phyloP scores from a whole-genome alignment of 2,888 invertebrate species.

The Limnephilus lunatus region DNA sequence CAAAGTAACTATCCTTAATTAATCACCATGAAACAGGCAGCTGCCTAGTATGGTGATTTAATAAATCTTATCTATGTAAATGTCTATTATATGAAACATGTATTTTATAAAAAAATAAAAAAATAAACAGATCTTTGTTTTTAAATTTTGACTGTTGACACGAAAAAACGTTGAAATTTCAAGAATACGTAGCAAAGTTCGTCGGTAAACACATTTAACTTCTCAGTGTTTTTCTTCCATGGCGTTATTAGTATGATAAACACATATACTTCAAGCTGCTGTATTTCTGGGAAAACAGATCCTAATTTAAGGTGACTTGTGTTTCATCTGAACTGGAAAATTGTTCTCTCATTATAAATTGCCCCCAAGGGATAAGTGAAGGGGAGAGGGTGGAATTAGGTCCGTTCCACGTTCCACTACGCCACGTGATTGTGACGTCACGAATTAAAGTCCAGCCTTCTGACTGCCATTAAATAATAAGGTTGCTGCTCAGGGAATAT shows the following conservation, averaged over 20 bases:
- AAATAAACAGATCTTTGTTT: not conserved
- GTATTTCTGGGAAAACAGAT: not conserved
- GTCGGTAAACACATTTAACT: not conserved
- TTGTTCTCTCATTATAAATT: constrained; percentile 16
- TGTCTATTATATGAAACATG: no score
- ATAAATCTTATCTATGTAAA: no score
- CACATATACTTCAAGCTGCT: not conserved
- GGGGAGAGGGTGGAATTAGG: not conserved
- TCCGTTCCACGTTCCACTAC: constrained; percentile 12
- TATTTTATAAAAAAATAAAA: no score
- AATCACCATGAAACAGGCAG: no score
- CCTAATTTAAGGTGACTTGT: not conserved
- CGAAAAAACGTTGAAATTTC: not conserved
- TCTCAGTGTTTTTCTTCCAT: not conserved
- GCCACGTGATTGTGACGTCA: constrained; percentile 14
- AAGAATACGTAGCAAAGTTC: not conserved
- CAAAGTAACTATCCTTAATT: no score
- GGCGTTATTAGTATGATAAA: not conserved
- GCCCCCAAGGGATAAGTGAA: not conserved
- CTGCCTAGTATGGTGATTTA: no score
- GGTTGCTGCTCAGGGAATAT: no score
- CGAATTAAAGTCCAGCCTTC: not conserved
- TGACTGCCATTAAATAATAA: not conserved
- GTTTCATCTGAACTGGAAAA: not conserved
- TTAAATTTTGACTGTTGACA: no score